These are phyloP conservation scores for Diacarnus erythraeanus DNA, from an alignment of 37 sponge, comb jelly and placozoan genomes.

Conservation along the genomic window DNA sequence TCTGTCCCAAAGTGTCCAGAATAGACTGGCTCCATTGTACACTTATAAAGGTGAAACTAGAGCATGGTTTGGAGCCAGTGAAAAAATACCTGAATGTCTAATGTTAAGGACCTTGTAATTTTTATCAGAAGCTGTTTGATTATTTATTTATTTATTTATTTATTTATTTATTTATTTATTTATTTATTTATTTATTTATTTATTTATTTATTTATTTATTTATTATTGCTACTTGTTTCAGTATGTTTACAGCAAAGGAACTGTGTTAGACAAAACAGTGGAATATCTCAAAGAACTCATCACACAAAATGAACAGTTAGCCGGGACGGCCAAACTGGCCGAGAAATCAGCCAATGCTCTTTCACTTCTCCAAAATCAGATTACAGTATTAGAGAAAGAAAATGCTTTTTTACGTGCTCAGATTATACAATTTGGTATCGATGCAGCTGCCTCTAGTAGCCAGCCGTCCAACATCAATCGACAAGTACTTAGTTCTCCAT, in stretches of 20 bases:
- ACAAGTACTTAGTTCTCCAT: slow-evolving; percentile 25
- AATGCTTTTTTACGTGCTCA: slow-evolving; percentile 75
- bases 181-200: not conserved
- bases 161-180: not conserved
- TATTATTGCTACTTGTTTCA: not conserved
- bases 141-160: no score
- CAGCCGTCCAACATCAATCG: slow-evolving; percentile 4
- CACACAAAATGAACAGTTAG: slow-evolving; percentile 55
- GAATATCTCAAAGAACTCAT: slow-evolving; percentile 70
- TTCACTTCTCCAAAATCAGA: slow-evolving; percentile 67
- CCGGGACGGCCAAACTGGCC: slow-evolving; percentile 44
- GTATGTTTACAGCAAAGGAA: slow-evolving; percentile 82
- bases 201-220: not conserved
- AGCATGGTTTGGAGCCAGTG: no score
- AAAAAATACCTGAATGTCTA: no score
- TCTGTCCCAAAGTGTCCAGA: not conserved
- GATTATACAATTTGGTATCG: slow-evolving; percentile 76
- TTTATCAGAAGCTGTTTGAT: no score
- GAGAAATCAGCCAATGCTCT: slow-evolving; percentile 74
- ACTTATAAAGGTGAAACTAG: no score
- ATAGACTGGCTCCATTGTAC: no score
- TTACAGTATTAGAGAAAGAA: slow-evolving; percentile 80
- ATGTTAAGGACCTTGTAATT: no score
- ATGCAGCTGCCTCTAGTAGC: slow-evolving; percentile 40
- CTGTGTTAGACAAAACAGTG: slow-evolving; percentile 78